A percentile compares a stretch with the other conserved stretches of the same genome.
Conservation (phyloP, 2,888 invertebrate species). For the Eupithecia vulgata region DNA sequence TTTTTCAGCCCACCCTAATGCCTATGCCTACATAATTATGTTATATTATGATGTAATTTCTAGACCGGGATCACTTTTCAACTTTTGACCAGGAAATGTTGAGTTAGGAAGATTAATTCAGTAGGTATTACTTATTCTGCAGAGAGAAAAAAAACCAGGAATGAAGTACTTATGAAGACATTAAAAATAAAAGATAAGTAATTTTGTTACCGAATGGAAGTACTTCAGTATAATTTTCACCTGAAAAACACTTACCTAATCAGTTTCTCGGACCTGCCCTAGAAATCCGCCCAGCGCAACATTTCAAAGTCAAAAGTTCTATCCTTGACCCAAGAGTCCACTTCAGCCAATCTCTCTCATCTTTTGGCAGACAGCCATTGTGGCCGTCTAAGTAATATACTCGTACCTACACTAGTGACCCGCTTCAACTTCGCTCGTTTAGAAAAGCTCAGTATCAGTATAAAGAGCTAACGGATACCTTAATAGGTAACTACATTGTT, state of each 20-base stretch:
- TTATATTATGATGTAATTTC: background rate
- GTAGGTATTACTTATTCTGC: too few species aligned
- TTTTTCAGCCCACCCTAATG: too few species aligned
- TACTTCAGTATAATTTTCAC: background rate
- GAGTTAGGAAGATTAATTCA: background rate
- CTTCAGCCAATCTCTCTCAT: constrained; percentile 1
- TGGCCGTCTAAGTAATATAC: background rate
- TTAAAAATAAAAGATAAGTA: background rate
- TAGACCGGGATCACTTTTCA: background rate
- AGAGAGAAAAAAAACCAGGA: background rate
- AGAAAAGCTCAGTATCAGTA: too few species aligned
- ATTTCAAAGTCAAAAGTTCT: constrained; percentile 10
- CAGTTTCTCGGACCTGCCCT: background rate
- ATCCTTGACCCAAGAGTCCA: constrained; percentile 5
- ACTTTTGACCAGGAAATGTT: background rate
- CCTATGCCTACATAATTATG: background rate
- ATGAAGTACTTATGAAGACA: background rate
- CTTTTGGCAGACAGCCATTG: constrained; percentile 22
- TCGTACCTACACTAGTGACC: background rate
- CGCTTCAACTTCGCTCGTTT: background rate
- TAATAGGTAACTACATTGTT: too few species aligned
- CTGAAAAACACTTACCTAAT: background rate
- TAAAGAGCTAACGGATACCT: too few species aligned
- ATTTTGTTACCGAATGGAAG: background rate
- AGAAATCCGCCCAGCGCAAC: background rate